phyloP scores from a whole-genome alignment of 2,797 vertebrate species.

The Hephaestus fuliginosus region DNA sequence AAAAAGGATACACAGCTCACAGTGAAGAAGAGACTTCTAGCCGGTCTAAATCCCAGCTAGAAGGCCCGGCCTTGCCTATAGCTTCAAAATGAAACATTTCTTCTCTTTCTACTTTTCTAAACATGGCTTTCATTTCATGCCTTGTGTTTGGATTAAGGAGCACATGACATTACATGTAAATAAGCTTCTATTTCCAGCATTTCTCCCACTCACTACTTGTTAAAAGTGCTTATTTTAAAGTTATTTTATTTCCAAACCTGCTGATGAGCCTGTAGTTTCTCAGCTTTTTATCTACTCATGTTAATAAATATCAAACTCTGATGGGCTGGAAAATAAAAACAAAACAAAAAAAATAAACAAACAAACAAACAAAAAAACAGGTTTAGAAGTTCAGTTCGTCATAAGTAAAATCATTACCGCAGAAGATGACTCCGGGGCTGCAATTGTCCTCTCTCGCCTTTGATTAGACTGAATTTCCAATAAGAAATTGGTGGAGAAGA shows the following conservation, averaged over 20 bases:
- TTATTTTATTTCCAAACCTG: neutral
- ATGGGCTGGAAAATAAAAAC: neutral
- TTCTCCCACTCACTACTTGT: neutral
- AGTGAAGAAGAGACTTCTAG: constrained; percentile 46
- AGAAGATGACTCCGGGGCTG: neutral
- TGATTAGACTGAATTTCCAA: constrained; percentile 48
- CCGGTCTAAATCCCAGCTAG: constrained; percentile 21
- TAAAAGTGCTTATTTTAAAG: constrained; percentile 24
- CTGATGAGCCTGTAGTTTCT: constrained; percentile 20
- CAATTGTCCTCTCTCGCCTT: constrained; percentile 38
- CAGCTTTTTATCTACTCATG: neutral
- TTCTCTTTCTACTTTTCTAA: constrained; percentile 34
- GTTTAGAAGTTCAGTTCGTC: constrained; percentile 37
- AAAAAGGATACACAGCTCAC: constrained; percentile 49
- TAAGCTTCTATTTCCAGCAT: constrained; percentile 5
- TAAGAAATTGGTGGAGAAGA: constrained; percentile 26
- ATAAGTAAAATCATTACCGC: constrained; percentile 31
- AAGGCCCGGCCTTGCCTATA: constrained; percentile 41
- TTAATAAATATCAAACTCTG: constrained; percentile 24
- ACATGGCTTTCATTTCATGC: constrained; percentile 52
- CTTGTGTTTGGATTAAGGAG: constrained; percentile 43
- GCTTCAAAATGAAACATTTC: constrained; percentile 48
- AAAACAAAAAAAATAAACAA: neutral
- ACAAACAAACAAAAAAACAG: neutral
- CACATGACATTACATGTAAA: constrained; percentile 20